Evolutionary conservation across 2,888 invertebrate species (phyloP), one percentile per base, ranked within the genome.

Genomic region (Cantharis nigra): DNA sequence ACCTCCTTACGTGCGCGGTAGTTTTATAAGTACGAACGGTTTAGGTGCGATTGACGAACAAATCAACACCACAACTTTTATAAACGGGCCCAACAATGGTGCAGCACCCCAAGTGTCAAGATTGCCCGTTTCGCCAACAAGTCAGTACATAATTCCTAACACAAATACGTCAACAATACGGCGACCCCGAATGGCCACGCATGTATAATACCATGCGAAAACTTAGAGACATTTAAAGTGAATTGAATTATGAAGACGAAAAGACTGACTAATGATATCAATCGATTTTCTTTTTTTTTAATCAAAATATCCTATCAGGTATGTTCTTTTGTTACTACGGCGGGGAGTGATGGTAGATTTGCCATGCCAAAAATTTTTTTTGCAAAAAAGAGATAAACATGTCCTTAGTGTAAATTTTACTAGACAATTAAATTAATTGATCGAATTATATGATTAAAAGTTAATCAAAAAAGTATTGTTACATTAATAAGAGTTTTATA

Each of bases 181-280:
- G 85, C 90, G 92, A 72, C 92, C 92, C 78, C 91, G 92, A 70
- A 89, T 93, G 87, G 93, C 92, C 81, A 93, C 93, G 86, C 92
- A 93, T 85, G 93, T 93, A 79, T 79, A 79, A 79, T 79, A 79
- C 30, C 28, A 65, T 79, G 76, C 76, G 72, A 5, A 79, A 74
- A 76, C 69, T 65, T 75, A 76, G 78, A 78, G 76, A 81, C 76
- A 81, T 76, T 72, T 76, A 71, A 80, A 82, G 81, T 81, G 80
- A 82, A 81, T 82, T 81, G 82, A 83, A 84, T 82, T 33, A 65
- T 23, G 83, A 82, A 82, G 82, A 84, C 83, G 81, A 84, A 79
- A 85, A 85, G 84, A 85, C 85, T 84, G 84, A 84, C 78, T 82
- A 81, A 80, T 81, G 65, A 78, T 81, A 82, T 81, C 81, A 82